These are phyloP conservation scores for Parascotia fuliginaria DNA, from an alignment of 2,888 invertebrate genomes.

Conservation along the genomic window DNA sequence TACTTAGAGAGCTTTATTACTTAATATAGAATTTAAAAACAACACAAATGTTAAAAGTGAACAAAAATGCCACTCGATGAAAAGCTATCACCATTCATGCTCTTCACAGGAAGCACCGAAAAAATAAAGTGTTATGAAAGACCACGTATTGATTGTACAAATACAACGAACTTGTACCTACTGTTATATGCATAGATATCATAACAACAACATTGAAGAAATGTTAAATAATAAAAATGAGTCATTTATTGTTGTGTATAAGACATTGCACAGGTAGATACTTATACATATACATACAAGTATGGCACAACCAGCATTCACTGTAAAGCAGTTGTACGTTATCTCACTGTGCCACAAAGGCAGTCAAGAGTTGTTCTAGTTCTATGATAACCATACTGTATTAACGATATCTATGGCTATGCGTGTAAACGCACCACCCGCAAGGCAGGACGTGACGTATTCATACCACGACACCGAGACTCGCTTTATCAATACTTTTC, in stretches of 20 bases:
- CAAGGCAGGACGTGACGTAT: slow-evolving; percentile 17
- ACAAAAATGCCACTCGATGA: neutral
- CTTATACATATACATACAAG: too few relatives aligned
- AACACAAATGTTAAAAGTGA: neutral
- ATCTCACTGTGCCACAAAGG: too few relatives aligned
- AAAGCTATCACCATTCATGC: neutral
- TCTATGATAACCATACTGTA: neutral
- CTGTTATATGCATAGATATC: slow-evolving; percentile 22
- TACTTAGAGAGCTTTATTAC: too few relatives aligned
- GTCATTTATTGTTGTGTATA: too few relatives aligned
- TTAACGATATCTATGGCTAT: neutral
- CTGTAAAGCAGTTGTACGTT: too few relatives aligned
- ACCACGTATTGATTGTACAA: slow-evolving; percentile 39
- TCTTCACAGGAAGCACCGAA: slow-evolving; percentile 19
- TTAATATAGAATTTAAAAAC: too few relatives aligned
- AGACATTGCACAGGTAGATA: too few relatives aligned
- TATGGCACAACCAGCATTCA: too few relatives aligned
- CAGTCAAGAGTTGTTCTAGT: too few relatives aligned
- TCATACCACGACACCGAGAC: slow-evolving; percentile 7
- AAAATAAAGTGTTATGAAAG: slow-evolving; percentile 24
- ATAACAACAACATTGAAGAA: neutral
- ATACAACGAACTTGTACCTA: slow-evolving; percentile 36
- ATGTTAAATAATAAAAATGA: neutral
- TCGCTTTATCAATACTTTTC: slow-evolving; percentile 45
- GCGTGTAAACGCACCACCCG: slow-evolving; percentile 30